A percentile compares a stretch with the other conserved stretches of the same genome.
These are phyloP conservation scores for Sciurus vulgaris DNA, from an alignment of 2,797 vertebrate genomes.

Conservation along the genomic window DNA sequence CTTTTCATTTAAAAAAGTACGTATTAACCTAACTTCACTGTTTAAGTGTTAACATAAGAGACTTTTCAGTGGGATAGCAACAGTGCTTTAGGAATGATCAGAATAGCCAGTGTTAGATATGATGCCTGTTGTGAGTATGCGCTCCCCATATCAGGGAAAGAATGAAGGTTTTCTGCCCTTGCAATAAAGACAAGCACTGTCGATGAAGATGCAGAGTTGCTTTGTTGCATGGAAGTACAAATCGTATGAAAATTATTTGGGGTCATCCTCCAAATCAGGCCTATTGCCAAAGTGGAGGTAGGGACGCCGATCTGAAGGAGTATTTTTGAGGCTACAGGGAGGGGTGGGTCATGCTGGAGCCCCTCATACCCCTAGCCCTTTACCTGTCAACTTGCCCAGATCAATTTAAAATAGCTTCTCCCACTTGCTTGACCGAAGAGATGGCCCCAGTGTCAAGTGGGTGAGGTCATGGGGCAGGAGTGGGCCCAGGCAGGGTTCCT, in stretches of 20 bases:
- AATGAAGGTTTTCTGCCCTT: background rate
- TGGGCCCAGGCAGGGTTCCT: background rate
- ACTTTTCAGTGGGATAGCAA: background rate
- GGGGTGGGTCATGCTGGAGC: background rate
- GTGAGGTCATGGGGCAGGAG: too few relatives aligned
- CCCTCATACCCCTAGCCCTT: too few relatives aligned
- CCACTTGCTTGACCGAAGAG: background rate
- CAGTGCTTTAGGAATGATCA: background rate
- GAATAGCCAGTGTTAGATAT: rapidly evolving
- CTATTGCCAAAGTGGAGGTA: too few relatives aligned
- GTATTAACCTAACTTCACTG: background rate
- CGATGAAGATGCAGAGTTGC: background rate
- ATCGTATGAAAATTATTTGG: too few relatives aligned
- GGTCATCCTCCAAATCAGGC: background rate
- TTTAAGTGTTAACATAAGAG: background rate
- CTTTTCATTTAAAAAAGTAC: background rate
- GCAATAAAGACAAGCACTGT: background rate
- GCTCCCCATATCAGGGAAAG: background rate
- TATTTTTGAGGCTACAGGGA: background rate
- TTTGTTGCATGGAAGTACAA: background rate
- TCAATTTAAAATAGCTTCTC: constrained; percentile 37
- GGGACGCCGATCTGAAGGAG: background rate
- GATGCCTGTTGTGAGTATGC: background rate
- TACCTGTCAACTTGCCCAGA: background rate
- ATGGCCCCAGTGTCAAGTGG: background rate